A percentile compares a stretch with the other conserved stretches of the same genome.
phyloP scores from a whole-genome alignment of 2,797 vertebrate genomes.

The Discoglossus pictus region DNA sequence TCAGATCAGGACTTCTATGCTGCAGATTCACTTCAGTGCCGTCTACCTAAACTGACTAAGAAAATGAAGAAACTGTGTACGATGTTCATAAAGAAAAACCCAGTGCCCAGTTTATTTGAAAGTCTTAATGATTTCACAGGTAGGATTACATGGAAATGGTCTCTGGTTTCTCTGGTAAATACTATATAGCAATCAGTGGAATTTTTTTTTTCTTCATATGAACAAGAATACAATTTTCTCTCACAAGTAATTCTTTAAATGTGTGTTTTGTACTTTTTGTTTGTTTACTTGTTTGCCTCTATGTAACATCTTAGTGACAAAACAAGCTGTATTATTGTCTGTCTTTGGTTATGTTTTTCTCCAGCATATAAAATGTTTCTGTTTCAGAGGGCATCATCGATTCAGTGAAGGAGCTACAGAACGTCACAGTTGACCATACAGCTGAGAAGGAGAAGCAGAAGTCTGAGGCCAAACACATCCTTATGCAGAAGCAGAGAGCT shows the following conservation, averaged over 20 bases:
- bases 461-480: constrained; percentile 89
- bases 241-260: too few species aligned
- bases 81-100: constrained; percentile 74
- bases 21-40: constrained; percentile 73
- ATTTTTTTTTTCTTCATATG: too few species aligned
- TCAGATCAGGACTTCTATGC: constrained; percentile 18
- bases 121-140: constrained; percentile 88
- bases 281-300: too few species aligned
- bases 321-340: too few species aligned
- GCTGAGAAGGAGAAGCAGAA: constrained; percentile 88
- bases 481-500: constrained; percentile 92
- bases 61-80: constrained; percentile 89
- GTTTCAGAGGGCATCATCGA: constrained; percentile 79
- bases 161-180: too few species aligned
- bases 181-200: too few species aligned
- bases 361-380: too few species aligned
- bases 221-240: too few species aligned
- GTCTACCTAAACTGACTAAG: constrained; percentile 80
- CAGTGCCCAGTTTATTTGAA: constrained; percentile 79
- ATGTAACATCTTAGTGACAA: too few species aligned
- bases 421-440: constrained; percentile 74
- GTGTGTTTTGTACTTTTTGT: too few species aligned
- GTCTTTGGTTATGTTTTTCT: too few species aligned
- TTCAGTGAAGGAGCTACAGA: constrained; percentile 81
- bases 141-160: constrained; percentile 52